Base-by-base conservation (phyloP, 2,888 invertebrate species). In the Drosophila meridionalis region DNA sequence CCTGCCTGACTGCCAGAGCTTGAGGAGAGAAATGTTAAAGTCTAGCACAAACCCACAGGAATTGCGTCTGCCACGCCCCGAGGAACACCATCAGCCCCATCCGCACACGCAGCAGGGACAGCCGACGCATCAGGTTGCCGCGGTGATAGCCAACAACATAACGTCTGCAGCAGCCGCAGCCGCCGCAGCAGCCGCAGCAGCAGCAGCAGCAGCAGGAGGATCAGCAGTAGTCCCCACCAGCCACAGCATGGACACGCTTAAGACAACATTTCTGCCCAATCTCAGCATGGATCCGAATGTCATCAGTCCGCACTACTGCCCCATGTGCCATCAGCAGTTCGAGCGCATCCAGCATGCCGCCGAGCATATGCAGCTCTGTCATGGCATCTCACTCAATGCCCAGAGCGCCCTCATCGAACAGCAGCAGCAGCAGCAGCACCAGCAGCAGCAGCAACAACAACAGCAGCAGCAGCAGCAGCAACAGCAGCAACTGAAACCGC, bases 301-400 rank as follows among this genome's bases (percentile, higher is more conserved):
- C 3, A 76, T 90, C 42, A 78, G 80, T 69, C 34, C 90, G 56
- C 90, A 91, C 70, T 92, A 89, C 73, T 92, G 92, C 57, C 92
- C 92, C 65, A 89, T 92, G 87, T 92, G 92, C 73, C 92, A 92
- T n/a, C 92, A 92, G 76, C 92, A 92, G 69, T 92, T 92, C 61
- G 91, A 92, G 45, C 86, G 92, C 28, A 83, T 89, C 14, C 92
- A 92, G 67, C 89, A 92, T 64, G 90, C 86, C 6, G 84, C 91
- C 1, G 92, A 92, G 52, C 92, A 92, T 71, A 92, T 92, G 92
- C 93, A 92, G 56, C 77, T 92, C 36, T 91, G 90, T 43, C 92
- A 92, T 68, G 91, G 91, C 55, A 76, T 89, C 28, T 53, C 85
- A 32, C 47, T 89, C n/a, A 83, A 87, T 43, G 71, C 87, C 34